phyloP scores from a whole-genome alignment of 2,888 invertebrate genomes.

The Phyto melanocephala region DNA sequence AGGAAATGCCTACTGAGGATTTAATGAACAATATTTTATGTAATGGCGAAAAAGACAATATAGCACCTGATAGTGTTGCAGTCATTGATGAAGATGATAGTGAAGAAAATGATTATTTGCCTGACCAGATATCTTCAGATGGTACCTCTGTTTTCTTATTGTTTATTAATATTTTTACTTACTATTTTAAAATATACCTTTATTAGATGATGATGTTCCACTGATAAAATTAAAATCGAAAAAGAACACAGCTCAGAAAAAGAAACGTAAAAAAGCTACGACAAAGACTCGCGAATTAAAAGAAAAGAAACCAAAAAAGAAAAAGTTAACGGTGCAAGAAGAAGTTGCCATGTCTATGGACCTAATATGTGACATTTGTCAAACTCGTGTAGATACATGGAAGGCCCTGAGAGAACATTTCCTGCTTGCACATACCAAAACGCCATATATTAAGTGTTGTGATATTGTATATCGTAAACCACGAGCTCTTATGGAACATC shows the following conservation, averaged over 20 bases:
- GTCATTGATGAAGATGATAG: slow-evolving; percentile 5
- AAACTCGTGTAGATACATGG: slow-evolving; percentile 69
- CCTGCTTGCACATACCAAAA: slow-evolving; percentile 70
- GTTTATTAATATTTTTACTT: not conserved
- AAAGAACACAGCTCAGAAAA: slow-evolving; percentile 31
- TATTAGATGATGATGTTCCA: slow-evolving; percentile 56
- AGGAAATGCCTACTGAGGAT: slow-evolving; percentile 47
- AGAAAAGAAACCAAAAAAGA: slow-evolving; percentile 41
- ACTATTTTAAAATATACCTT: not conserved
- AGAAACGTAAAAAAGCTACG: slow-evolving; percentile 31
- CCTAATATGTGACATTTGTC: slow-evolving; percentile 73
- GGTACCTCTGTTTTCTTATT: slow-evolving; percentile 34
- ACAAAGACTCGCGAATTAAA: slow-evolving; percentile 3
- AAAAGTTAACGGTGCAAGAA: slow-evolving; percentile 36
- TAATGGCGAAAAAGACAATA: slow-evolving; percentile 50
- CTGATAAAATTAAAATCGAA: slow-evolving; percentile 44
- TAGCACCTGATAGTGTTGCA: slow-evolving; percentile 36
- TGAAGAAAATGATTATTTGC: not conserved
- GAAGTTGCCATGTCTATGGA: slow-evolving; percentile 65
- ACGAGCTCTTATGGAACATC: slow-evolving; percentile 72
- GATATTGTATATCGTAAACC: slow-evolving; percentile 70
- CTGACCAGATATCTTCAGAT: slow-evolving; percentile 38
- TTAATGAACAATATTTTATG: slow-evolving; percentile 21
- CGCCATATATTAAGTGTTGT: slow-evolving; percentile 74
- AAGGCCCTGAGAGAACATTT: slow-evolving; percentile 72